phyloP scores from a whole-genome alignment of 2,888 invertebrate genomes.

The Neoitamus cyanurus region DNA sequence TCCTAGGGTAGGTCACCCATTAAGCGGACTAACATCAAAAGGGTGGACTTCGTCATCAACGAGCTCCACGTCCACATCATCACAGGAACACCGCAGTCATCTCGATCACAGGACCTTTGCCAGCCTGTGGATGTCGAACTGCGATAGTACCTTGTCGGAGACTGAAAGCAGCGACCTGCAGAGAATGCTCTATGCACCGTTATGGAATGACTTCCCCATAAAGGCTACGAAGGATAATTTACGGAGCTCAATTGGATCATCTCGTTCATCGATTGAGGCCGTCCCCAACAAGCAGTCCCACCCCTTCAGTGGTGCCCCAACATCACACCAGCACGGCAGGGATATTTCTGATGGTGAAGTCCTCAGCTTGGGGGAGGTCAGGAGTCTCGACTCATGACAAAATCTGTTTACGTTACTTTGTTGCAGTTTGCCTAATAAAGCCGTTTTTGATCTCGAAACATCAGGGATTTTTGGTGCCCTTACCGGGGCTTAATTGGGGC shows the following conservation, averaged over 20 bases:
- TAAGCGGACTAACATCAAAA: background rate
- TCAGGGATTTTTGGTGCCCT: background rate
- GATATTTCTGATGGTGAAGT: conserved; percentile 19
- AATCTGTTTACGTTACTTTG: background rate
- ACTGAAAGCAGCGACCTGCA: conserved; percentile 12
- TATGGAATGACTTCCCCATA: background rate
- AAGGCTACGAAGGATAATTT: background rate
- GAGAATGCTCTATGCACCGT: background rate
- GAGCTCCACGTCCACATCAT: background rate
- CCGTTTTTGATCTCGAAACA: background rate
- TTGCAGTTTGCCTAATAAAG: conserved; percentile 10
- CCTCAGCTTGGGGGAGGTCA: conserved; percentile 26
- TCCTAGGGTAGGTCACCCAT: background rate
- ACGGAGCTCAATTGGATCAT: background rate
- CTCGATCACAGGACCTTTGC: background rate
- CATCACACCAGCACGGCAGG: background rate
- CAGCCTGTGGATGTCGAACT: background rate
- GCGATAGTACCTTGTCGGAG: background rate
- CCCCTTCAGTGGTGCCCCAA: background rate
- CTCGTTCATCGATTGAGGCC: background rate
- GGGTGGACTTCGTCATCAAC: background rate
- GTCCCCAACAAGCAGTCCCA: background rate
- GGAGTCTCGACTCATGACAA: conserved; percentile 4
- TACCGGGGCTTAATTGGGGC: background rate
- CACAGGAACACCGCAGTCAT: background rate